Evolutionary conservation across 2,888 invertebrate species (phyloP).

Genomic region (Drosophila siamana): DNA sequence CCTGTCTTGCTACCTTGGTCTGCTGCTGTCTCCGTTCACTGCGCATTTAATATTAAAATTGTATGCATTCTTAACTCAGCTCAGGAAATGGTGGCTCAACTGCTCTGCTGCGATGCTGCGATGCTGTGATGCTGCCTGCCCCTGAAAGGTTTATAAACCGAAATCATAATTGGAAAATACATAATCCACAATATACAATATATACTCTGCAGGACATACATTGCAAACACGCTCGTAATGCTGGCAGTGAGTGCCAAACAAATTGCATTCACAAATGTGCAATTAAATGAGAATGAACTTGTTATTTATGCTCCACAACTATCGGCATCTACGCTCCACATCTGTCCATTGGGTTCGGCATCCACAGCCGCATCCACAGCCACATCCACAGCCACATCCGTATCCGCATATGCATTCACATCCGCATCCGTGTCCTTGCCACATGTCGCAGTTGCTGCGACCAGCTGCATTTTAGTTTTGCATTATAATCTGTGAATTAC

Average conservation of each 20-base stretch:
- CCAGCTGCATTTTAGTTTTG: constrained; percentile 73
- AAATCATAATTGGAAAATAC: constrained; percentile 71
- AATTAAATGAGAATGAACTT: constrained; percentile 81
- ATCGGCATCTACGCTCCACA: constrained; percentile 37
- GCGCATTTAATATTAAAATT: constrained; percentile 78
- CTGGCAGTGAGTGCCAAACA: constrained; percentile 42
- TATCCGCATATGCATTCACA: constrained; percentile 22
- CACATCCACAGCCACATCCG: constrained; percentile 7
- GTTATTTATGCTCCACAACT: constrained; percentile 66
- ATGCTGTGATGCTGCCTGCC: background rate
- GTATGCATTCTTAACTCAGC: constrained; percentile 73
- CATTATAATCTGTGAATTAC: constrained; percentile 80
- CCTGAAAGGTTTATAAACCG: constrained; percentile 55
- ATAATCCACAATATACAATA: constrained; percentile 48
- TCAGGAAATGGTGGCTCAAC: constrained; percentile 32
- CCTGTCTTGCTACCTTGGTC: constrained; percentile 19
- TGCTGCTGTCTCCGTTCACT: constrained; percentile 15
- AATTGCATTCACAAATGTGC: constrained; percentile 75
- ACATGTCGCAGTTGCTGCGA: constrained; percentile 46
- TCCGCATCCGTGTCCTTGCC: constrained; percentile 53
- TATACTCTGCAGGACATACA: background rate
- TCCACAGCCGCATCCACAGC: constrained; percentile 8
- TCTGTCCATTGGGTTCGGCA: constrained; percentile 15
- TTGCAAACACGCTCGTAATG: constrained; percentile 39
- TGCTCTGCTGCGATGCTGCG: background rate